Evolutionary conservation across 2,113 vertebrate genomes (phyloP).

Genomic region (Phrynocephalus versicolor): DNA sequence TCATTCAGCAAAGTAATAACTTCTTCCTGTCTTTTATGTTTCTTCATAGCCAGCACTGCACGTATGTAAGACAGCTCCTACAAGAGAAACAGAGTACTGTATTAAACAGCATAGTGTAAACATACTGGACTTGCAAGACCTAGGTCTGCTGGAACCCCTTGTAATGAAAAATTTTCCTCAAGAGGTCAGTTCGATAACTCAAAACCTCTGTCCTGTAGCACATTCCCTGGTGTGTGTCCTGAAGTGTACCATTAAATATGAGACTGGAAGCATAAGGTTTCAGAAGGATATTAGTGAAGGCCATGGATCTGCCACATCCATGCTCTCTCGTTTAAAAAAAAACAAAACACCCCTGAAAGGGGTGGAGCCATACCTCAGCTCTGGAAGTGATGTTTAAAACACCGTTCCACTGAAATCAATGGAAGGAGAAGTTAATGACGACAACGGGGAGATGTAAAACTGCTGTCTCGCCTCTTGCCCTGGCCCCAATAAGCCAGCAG

Average conservation of each 20-base stretch:
- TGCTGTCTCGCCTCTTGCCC: background rate
- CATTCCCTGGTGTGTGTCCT: background rate
- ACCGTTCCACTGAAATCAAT: background rate
- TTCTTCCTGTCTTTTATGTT: constrained; percentile 80
- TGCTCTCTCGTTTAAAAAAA: background rate
- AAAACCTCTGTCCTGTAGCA: background rate
- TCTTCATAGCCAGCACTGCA: constrained; percentile 87
- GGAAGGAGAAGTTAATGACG: background rate
- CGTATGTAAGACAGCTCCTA: constrained; percentile 89
- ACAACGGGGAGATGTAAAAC: background rate
- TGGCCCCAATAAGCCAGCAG: background rate
- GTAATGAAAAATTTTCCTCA: background rate
- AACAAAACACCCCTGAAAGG: background rate
- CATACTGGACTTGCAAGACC: background rate
- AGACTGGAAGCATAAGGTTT: background rate
- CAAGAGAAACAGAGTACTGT: constrained; percentile 15
- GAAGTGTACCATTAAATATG: too few species aligned
- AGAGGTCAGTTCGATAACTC: background rate
- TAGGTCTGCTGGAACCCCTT: background rate
- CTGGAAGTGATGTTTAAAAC: background rate
- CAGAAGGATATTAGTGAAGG: background rate
- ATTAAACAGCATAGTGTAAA: background rate
- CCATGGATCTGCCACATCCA: background rate
- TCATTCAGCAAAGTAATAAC: constrained; percentile 87
- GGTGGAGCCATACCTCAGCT: too few species aligned